Percentiles rank a stretch among this genome's conserved stretches.
These are phyloP conservation scores for Solea solea DNA, from an alignment of 2,113 vertebrate genomes.

Conservation along the genomic window DNA sequence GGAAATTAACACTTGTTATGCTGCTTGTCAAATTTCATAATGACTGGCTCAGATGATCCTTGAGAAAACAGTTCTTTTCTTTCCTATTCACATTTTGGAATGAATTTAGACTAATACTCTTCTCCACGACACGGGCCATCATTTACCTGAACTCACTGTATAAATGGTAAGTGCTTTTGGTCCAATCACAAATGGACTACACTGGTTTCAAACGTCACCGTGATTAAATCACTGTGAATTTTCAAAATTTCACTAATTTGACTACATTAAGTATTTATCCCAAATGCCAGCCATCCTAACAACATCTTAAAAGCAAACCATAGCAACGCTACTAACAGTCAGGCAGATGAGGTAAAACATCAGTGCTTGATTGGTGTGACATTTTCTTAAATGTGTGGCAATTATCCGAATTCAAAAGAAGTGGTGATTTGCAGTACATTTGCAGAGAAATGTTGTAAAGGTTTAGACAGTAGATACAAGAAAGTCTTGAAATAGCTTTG, in stretches of 20 bases:
- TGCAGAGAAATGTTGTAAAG: not conserved
- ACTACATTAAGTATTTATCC: conserved; percentile 7
- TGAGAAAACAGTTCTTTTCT: not conserved
- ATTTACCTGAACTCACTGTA: too few species aligned
- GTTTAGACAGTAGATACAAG: not conserved
- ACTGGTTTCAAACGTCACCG: not conserved
- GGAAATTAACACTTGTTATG: not conserved
- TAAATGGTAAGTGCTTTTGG: not conserved
- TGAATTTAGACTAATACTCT: too few species aligned
- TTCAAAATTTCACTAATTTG: not conserved
- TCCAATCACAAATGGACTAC: not conserved
- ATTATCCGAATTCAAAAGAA: conserved; percentile 22
- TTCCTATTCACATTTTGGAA: conserved; percentile 1
- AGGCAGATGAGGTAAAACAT: conserved; percentile 2
- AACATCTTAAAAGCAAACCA: not conserved
- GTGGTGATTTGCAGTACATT: not conserved
- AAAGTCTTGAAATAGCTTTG: conserved; percentile 42
- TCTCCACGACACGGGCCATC: too few species aligned
- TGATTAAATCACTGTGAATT: not conserved
- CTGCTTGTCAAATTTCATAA: not conserved
- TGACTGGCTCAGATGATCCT: conserved; percentile 2
- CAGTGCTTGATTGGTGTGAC: conserved; percentile 6
- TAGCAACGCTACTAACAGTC: not conserved
- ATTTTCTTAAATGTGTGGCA: conserved; percentile 3
- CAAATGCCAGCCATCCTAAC: conserved; percentile 1